These are phyloP conservation scores for Neogale vison DNA, from an alignment of 2,113 vertebrate species.

Conservation along the genomic window DNA sequence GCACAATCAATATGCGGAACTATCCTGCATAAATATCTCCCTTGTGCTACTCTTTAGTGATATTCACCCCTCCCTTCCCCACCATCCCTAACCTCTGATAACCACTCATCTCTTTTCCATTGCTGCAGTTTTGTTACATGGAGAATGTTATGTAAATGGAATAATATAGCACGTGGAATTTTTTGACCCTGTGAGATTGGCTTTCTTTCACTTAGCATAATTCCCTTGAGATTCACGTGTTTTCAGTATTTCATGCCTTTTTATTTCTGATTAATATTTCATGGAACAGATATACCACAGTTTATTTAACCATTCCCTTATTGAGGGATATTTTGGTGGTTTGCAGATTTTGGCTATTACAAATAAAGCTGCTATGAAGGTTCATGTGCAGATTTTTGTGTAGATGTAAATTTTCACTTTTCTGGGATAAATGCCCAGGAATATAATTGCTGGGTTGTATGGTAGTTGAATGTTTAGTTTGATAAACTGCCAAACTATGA, in stretches of 20 bases:
- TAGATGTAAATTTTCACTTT: neutral
- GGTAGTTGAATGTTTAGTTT: neutral
- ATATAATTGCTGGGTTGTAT: neutral
- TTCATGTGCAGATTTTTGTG: neutral
- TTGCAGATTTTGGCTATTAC: neutral
- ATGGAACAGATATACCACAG: neutral
- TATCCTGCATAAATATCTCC: neutral
- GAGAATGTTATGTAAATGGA: neutral
- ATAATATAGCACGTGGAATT: neutral
- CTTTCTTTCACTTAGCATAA: neutral
- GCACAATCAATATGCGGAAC: neutral
- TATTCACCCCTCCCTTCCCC: neutral
- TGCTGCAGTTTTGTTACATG: neutral
- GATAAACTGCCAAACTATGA: neutral
- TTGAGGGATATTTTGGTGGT: neutral
- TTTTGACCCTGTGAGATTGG: neutral
- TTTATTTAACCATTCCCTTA: neutral
- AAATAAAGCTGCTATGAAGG: neutral
- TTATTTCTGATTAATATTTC: neutral
- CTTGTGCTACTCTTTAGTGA: neutral
- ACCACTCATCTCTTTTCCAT: neutral
- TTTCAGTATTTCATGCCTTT: neutral
- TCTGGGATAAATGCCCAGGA: neutral
- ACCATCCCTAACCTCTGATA: neutral
- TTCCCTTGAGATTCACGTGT: neutral